Conservation (phyloP, 2,888 invertebrate species). For the Seladonia tumulorum region DNA sequence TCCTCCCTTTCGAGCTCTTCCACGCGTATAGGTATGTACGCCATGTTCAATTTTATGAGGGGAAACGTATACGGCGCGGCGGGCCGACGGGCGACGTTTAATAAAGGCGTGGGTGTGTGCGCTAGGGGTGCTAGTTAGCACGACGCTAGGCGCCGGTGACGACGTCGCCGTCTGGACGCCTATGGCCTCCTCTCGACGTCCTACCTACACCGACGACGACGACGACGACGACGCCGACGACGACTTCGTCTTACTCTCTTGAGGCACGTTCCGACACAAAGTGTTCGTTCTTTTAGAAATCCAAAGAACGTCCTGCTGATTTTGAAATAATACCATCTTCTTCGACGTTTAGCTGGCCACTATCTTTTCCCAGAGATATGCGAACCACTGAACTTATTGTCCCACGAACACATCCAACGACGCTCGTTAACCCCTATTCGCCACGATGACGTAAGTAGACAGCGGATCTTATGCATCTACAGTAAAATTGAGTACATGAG, state of each 20-base stretch:
- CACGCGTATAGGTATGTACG: constrained; percentile 70
- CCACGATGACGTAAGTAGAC: background rate
- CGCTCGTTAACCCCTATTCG: background rate
- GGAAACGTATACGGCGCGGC: constrained; percentile 74
- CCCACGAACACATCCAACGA: background rate
- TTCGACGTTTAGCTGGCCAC: background rate
- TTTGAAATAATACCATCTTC: constrained; percentile 51
- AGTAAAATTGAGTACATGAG: no score
- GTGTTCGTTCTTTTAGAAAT: constrained; percentile 69
- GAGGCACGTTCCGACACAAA: constrained; percentile 69
- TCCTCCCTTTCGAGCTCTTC: constrained; percentile 44
- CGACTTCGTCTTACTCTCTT: constrained; percentile 68
- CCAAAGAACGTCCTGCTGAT: constrained; percentile 51
- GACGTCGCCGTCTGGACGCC: constrained; percentile 83
- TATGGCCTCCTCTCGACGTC: constrained; percentile 75
- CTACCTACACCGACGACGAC: constrained; percentile 65
- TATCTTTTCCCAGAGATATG: background rate
- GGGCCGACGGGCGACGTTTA: constrained; percentile 73
- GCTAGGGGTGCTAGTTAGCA: constrained; percentile 82
- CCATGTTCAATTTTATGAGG: constrained; percentile 80
- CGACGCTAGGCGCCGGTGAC: constrained; percentile 81
- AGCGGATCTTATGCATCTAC: no score
- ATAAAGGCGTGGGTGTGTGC: constrained; percentile 73
- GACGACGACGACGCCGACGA: constrained; percentile 52
- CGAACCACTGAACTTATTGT: constrained; percentile 1